phyloP scores from a whole-genome alignment of 2,888 invertebrate genomes.

The Eupithecia abbreviata region DNA sequence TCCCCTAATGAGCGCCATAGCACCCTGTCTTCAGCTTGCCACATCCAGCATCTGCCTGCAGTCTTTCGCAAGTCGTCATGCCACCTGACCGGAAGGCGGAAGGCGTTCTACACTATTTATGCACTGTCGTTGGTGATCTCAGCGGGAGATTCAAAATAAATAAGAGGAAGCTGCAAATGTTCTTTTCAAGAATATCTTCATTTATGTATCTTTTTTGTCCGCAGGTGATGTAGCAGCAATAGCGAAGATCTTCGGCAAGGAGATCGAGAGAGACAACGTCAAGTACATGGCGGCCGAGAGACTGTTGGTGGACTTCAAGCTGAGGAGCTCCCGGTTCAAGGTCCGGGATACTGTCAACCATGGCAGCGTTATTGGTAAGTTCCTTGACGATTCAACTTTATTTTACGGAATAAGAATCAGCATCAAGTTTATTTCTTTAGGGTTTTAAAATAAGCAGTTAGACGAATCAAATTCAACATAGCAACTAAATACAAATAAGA shows the following conservation, averaged over 20 bases:
- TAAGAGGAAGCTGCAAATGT: background rate
- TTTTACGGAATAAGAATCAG: too few species aligned
- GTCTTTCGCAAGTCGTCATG: too few species aligned
- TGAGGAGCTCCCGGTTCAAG: conserved; percentile 88
- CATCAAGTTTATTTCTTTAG: too few species aligned
- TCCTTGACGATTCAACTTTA: background rate
- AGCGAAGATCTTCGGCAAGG: conserved; percentile 88
- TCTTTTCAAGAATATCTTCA: background rate
- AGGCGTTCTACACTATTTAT: too few species aligned
- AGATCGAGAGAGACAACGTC: conserved; percentile 83
- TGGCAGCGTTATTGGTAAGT: conserved; percentile 89
- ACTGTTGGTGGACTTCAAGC: conserved; percentile 87
- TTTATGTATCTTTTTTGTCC: conserved; percentile 39
- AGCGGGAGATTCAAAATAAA: background rate
- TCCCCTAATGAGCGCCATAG: too few species aligned
- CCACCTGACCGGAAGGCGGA: too few species aligned
- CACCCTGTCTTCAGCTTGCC: too few species aligned
- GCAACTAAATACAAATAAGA: background rate
- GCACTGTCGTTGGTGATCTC: background rate
- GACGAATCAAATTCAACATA: background rate
- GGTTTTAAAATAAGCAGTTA: background rate
- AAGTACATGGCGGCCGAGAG: conserved; percentile 88
- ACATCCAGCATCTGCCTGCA: too few species aligned
- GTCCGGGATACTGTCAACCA: conserved; percentile 89
- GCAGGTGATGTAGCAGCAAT: conserved; percentile 88